Base-by-base conservation (phyloP, 2,113 vertebrate genomes). In the Barnardius zonarius region DNA sequence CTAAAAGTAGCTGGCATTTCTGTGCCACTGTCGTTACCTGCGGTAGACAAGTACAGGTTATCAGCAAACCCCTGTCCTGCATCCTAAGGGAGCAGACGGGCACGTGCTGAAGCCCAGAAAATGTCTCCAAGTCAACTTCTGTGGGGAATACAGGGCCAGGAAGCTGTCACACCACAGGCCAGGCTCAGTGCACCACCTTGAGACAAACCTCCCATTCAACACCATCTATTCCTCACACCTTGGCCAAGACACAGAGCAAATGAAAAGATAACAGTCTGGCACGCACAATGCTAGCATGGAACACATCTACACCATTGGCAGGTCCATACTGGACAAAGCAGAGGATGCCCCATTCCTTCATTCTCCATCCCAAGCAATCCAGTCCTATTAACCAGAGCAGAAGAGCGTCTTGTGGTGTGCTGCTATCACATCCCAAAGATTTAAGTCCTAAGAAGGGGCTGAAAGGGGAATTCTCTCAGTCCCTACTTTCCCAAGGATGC, bases 231-330 rank as follows among this genome's bases (percentile, higher is more conserved):
- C 49, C 61, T 62, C 46, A 85, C 17, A 82, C 41, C 37, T 22
- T 46, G 13, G 33, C 16, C 44, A 46, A 66, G 39, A 92, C 49
- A 70, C 19, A 78, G 37, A 68, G 17, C 11, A 91, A 80, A 88
- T 82, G 20, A 55, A 70, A 86, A 70, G 74, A 57, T 13, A 77
- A 41, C 49, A 55, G 51, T 51, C 51, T 13, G 27, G 74, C 78
- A 82, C 74, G 66, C 44, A n/a, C 41, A 48, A 6, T 5, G 51
- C 72, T 19, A 57, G 41, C 81, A 54, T 2, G 39, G 75, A 89
- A 37, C 52, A 86, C 68, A 49, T 13, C 57, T 15, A 1, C 0
- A 0, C 31, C 2, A 2, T 3, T 72, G 77, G 57, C 57, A 73
- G 79, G 15, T 88, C 87, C 30, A 2, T 4, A 8, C 3, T 2